Evolutionary conservation across 23 tunicate species (phyloP), one percentile per base, ranked within the genome.

Genomic region (Aplidium turbinatum): DNA sequence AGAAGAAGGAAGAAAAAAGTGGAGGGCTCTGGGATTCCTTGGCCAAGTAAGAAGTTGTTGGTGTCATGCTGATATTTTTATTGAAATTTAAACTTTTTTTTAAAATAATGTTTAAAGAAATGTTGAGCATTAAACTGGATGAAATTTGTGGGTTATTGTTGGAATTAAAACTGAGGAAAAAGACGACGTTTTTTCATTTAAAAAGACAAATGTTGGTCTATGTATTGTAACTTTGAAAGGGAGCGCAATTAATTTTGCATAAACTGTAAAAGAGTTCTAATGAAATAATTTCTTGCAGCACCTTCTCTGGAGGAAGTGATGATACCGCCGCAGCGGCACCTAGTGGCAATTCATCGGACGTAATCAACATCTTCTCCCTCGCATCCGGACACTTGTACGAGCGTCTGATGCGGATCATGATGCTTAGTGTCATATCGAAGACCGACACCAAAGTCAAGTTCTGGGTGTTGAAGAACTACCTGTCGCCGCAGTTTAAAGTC

Each of bases 321-420:
- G 80, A 36, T 38, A 34, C 33, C 30, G 67, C 54, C 21, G 29
- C 58, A 3, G 62, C 36, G 9, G 62, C 58, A 0, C 52, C 64
- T 31, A 54, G 5, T 35, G 58, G 20, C 38, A 61, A 34, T 23
- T 34, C 79, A 4, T 26, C 87, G 53, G 87, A 95, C 47, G 96
- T 89, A 40, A 77, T 95, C 45, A 95, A 95, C 77, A 76, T 95
- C 51, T 95, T 95, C 75, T 89, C 99, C 0, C 84, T 95, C 31
- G 99, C 99, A 56, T 95, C 99, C 62, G 99, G 99, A 34, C 99
- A 95, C 70, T 64, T 95, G 48, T 95, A 95, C 69, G 99, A 95
- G 71, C 61, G 99, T 11, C 60, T 95, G 79, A 95, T 95, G 99
- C 31, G 99, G 46, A 95, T 95, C 35, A 95, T 95, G 99, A 89